Evolutionary conservation across 2,888 invertebrate genomes (phyloP), one percentile per base, ranked within the genome.

Genomic region (Scaptodrosophila latifasciaeformis): DNA sequence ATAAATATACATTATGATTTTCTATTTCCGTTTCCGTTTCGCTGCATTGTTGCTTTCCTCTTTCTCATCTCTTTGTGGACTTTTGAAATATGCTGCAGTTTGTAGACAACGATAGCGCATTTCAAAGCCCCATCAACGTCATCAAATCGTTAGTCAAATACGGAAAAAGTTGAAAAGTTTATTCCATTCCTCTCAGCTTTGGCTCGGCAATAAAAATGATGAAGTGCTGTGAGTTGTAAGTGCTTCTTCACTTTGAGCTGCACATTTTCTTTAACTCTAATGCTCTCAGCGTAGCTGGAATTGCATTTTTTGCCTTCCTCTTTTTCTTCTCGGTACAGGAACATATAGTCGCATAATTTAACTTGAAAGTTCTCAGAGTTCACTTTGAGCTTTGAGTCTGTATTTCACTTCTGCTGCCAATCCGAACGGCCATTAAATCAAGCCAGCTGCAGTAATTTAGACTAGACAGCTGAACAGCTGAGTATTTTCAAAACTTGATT

Each of bases 91-190:
- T 66, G 55, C 61, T 53, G 21, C 52, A 44, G 10, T 19, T 40
- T 29, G 57, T 49, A 34, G 15, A 37, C 17, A 35, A 5, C 31
- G 24, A 19, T 48, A 34, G 49, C 63, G 72, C 69, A 60, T 57
- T 60, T 71, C 62, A 69, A 68, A 76, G 67, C 51, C 29, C 72
- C 61, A 79, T 72, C 74, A 79, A 69, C 76, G 59, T 69, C 74
- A 67, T 72, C 71, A 70, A 72, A 72, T 75, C 72, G 72, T 78
- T 78, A 78, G 72, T 65, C 79, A 75, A 71, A 72, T 71, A 59
- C 60, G 51, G 49, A 50, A 56, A 50, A 67, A 52, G 30, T 7
- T 24, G 13, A 21, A 21, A 49, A 54, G 10, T 39, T 48, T 51
- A 47, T 46, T 47, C 15, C 34, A 40, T 53, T 52, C 54, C 43